These are phyloP conservation scores for Sebastes aleutianus DNA, from an alignment of 2,797 vertebrate species.

Conservation along the genomic window DNA sequence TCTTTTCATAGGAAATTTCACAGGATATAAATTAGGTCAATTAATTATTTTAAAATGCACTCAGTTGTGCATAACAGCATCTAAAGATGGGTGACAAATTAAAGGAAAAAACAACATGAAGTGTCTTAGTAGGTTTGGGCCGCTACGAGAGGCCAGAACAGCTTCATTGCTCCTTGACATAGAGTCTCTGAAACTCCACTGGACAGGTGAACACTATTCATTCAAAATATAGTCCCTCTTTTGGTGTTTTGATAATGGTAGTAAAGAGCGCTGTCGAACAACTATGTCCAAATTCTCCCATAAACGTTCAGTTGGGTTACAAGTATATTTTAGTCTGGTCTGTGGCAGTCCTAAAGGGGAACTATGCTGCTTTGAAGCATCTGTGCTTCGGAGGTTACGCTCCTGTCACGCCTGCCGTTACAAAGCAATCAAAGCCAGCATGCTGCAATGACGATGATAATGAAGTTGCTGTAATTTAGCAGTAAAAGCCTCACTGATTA, in stretches of 20 bases:
- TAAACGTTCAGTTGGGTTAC: too few species aligned
- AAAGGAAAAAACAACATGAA: not conserved
- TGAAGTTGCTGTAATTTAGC: too few species aligned
- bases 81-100: not conserved
- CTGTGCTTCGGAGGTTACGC: too few species aligned
- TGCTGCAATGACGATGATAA: too few species aligned
- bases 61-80: not conserved
- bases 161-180: not conserved
- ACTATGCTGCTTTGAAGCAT: too few species aligned
- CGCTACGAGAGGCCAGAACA: not conserved
- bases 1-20: not conserved
- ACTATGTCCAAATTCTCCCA: not conserved
- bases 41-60: not conserved
- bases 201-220: too few species aligned
- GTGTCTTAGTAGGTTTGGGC: not conserved
- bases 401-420: too few species aligned
- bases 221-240: not conserved
- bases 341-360: too few species aligned
- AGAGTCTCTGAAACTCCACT: not conserved
- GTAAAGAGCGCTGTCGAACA: not conserved
- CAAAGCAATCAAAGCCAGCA: too few species aligned
- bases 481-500: too few species aligned
- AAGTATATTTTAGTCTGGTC: too few species aligned
- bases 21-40: not conserved
- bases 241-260: not conserved